Evolutionary conservation across 2,888 invertebrate species (phyloP), one percentile per base, ranked within the genome.

Genomic region (Drosophila formosana): DNA sequence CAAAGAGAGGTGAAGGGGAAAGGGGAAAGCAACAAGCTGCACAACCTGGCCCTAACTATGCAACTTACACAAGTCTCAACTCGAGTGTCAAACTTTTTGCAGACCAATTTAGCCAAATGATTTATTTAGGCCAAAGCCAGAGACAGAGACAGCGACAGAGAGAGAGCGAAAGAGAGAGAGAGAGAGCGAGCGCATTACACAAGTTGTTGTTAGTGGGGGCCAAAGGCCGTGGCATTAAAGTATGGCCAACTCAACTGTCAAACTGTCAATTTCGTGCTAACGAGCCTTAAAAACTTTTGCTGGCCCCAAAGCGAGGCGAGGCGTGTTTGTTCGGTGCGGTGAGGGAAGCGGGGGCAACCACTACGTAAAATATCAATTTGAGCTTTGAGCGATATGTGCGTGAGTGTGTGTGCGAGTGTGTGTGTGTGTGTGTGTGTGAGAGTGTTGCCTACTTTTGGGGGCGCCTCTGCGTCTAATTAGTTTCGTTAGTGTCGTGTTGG

Each of bases 211-310:
- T 18, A 18, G 30, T 7, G 8, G 39, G 71, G 63, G 69, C 58
- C 67, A 81, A 72, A 80, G 82, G 85, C 82, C 82, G 65, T 82
- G 81, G 81, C 78, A 78, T 85, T 83, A 88, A 88, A 86, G 81
- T 81, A 83, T 84, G 88, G 84, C 84, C 79, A 89, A 89, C 88
- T 86, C 89, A 88, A 83, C 88, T 90, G 89, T 89, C 89, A 90
- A 89, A 90, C 86, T 89, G 89, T 89, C 89, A 89, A 90, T 89
- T 88, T 81, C 79, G 80, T 80, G 83, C 83, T 88, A 89, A 90
- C 77, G 86, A 90, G 90, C 89, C 78, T 85, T 89, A 85, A 82
- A 79, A 88, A 89, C 76, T 88, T 89, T 77, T 72, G 66, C 43
- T 18, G 46, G 2, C 9, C 30, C 9, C n/a, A 52, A 28, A 37